A percentile compares a stretch with the other conserved stretches of the same genome.
phyloP scores from a whole-genome alignment of 1,140 invertebrate genomes.

The Aporrectodea caliginosa region DNA sequence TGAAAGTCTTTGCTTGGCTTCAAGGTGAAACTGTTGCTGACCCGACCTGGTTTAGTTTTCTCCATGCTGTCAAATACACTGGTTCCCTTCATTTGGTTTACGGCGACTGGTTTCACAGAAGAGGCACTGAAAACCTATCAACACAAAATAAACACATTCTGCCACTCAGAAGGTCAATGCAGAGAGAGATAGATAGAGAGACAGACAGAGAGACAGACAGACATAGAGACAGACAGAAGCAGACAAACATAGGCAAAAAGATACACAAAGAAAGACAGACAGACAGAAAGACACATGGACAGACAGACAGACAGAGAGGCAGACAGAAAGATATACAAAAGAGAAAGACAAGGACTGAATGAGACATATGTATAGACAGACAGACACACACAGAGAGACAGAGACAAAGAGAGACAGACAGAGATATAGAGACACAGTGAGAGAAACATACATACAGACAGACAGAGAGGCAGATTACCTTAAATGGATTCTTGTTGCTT shows the following conservation, averaged over 20 bases:
- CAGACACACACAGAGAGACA: background rate
- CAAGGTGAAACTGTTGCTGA: background rate
- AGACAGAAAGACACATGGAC: background rate
- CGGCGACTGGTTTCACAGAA: slow-evolving; percentile 21
- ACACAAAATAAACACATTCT: background rate
- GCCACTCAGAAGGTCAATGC: background rate
- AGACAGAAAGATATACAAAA: background rate
- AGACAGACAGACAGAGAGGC: background rate
- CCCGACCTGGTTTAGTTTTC: slow-evolving; percentile 38
- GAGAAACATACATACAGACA: background rate
- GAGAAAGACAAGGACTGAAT: background rate
- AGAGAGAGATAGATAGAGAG: background rate
- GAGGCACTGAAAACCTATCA: slow-evolving; percentile 17
- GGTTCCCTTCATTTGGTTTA: slow-evolving; percentile 39
- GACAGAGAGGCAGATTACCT: background rate
- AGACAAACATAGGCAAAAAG: slow-evolving; percentile 34
- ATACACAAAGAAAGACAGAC: background rate
- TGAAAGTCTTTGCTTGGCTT: background rate
- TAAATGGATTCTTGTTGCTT: slow-evolving; percentile 14
- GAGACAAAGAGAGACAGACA: background rate
- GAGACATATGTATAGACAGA: background rate
- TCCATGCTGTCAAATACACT: slow-evolving; percentile 50
- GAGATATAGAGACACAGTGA: background rate
- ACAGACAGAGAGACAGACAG: background rate
- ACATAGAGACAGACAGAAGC: background rate